Evolutionary conservation across 2,888 invertebrate species (phyloP), one percentile per base, ranked within the genome.

Genomic region (Caprella mutica): DNA sequence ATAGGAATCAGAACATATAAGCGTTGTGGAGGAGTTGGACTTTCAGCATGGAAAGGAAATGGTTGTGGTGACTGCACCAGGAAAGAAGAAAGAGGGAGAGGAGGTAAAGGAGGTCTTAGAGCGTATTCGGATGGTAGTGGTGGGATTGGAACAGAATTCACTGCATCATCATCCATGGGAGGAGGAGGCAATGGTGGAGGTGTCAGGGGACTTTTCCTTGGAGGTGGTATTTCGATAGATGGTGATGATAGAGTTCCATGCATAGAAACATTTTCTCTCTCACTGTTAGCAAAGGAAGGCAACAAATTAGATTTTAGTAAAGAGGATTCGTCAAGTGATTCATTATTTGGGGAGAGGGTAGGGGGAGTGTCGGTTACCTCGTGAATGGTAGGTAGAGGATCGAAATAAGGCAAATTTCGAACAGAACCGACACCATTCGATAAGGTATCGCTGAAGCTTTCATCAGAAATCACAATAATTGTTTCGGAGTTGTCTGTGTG

Each of bases 141-240:
- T 12, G 55, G 55, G 23, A 46, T 38, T n/a, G 46, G 35, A 55
- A 44, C 27, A 2, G 30, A 26, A 35, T 55, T 46, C 24, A 33
- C 43, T 23, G 44, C 39, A 42, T 51, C 44, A 27, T 39, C 48
- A 17, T 39, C 55, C 21, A 42, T 19, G 12, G 59, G 59, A 48
- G 59, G 59, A 40, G 59, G 56, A 27, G 56, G 61, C 8, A 57
- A 39, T 44, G 59, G 59, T 17, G 59, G 63, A 19, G 63, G 46
- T 6, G 29, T 26, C 9, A 42, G 29, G 35, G 61, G 58, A 17
- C 44, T 59, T 30, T 54, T 54, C 48, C 55, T 51, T 23, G 59
- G 59, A 27, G 63, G 57, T 35, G 59, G 55, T 19, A 52, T 52
- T 46, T 55, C 52, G 35, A 57, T 43, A 24, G 63, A 59, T 26